Evolutionary conservation across 2,113 vertebrate species (phyloP).

Genomic region (Paradoxurus hermaphroditus): DNA sequence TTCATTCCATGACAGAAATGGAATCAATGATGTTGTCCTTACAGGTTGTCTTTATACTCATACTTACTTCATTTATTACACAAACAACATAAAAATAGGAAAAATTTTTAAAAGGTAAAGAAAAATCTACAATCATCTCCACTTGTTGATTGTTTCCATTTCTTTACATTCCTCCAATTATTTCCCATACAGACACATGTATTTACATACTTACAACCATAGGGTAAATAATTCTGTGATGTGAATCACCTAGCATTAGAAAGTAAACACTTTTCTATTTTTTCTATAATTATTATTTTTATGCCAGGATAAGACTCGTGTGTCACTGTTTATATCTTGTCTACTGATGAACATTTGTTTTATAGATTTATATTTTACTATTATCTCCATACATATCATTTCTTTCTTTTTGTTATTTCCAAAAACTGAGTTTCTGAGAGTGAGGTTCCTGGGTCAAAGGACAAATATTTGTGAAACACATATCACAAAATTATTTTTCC

Average conservation of each 20-base stretch:
- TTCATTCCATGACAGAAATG: neutral
- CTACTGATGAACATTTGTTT: neutral
- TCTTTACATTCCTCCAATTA: neutral
- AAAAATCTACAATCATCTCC: neutral
- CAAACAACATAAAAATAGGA: neutral
- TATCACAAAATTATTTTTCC: neutral
- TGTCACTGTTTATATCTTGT: neutral
- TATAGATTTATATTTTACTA: neutral
- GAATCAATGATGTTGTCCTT: neutral
- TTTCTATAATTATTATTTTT: neutral
- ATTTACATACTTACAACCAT: neutral
- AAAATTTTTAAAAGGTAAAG: neutral
- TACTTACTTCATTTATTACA: neutral
- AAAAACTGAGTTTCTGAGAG: conserved; percentile 17
- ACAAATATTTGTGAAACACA: conserved; percentile 9
- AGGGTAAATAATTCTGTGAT: neutral
- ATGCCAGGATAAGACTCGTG: neutral
- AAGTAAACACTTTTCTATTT: neutral
- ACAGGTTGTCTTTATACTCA: neutral
- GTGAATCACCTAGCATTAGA: neutral
- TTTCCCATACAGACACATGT: neutral
- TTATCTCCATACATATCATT: neutral
- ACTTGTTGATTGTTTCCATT: neutral
- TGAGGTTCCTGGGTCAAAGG: neutral
- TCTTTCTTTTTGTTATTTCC: neutral